Base-by-base conservation (phyloP, 2,797 vertebrate genomes). In the Hoplostethus mediterraneus region DNA sequence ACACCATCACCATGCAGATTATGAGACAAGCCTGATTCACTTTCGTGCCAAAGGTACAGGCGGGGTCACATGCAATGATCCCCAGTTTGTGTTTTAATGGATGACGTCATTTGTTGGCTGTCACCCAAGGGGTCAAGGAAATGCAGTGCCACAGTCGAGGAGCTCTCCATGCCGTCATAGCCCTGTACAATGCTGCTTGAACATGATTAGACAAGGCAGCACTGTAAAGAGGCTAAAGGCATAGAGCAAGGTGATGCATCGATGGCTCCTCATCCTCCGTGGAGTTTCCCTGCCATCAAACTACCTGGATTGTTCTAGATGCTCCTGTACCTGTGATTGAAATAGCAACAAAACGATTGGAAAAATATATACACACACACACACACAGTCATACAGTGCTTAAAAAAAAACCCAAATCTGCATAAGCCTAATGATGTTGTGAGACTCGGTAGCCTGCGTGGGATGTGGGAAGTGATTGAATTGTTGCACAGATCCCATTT, bases 151-250 rank as follows among this genome's bases (percentile, higher is more conserved):
- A 25, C 33, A 74, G 84, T 71, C 70, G 69, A 77, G 59, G 86
- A 66, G 83, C 73, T 91, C 94, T 94, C 94, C 90, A 79, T 63
- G 94, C 93, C 87, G 90, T 95, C 94, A 95, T 95, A 95, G 94
- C 95, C 95, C 95, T 95, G 95, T 95, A 95, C 95, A 95, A 95
- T 95, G 95, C 95, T 95, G 95, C 94, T 95, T 95, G 95, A 95
- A 93, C 92, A 83, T 89, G 84, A 94, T 86, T 88, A 93, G 88
- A 95, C 95, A 95, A 95, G 94, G 94, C 95, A 95, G 94, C 95
- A 95, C 92, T 92, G 94, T 95, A 95, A 95, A 95, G 95, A 95
- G 94, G 95, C 95, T 95, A 92, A 94, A 90, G 92, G 94, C 93
- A 69, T 63, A 93, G 93, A 95, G 92, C 87, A 94, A 63, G 72